These are phyloP conservation scores for Coracopsis vasa DNA, from an alignment of 2,113 vertebrate genomes.

Conservation along the genomic window DNA sequence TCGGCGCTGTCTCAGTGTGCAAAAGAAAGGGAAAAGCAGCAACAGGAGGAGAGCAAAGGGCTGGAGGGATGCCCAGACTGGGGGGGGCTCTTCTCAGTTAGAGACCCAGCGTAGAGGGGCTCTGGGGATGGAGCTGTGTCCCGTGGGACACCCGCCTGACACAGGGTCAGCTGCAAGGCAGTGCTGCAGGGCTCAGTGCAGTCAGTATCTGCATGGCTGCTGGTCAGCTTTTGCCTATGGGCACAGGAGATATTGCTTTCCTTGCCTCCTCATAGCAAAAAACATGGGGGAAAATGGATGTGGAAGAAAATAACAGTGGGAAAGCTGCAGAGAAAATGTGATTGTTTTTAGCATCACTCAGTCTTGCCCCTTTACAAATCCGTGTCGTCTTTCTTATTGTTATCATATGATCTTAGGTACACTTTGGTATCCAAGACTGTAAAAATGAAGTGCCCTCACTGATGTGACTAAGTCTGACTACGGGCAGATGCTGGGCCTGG, in stretches of 20 bases:
- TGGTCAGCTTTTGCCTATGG: background rate
- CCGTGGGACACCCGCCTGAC: background rate
- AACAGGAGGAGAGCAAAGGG: background rate
- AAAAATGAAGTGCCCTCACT: background rate
- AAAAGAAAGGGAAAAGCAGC: background rate
- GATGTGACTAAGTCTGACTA: background rate
- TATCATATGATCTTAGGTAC: background rate
- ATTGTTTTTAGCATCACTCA: background rate
- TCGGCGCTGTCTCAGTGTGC: background rate
- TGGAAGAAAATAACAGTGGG: background rate
- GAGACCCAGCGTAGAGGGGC: background rate
- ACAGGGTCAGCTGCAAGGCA: background rate
- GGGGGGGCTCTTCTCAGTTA: background rate
- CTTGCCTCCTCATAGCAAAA: background rate
- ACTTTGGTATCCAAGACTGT: background rate
- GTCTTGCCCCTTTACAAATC: background rate
- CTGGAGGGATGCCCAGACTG: slow-evolving; percentile 16
- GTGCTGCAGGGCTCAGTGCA: background rate
- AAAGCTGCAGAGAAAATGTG: background rate
- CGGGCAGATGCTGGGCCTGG: background rate
- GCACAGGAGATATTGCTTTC: background rate
- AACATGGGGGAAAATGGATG: background rate
- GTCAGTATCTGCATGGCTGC: accelerated
- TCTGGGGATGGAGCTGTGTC: background rate
- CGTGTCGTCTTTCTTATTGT: background rate